Evolutionary conservation across 2,888 invertebrate species (phyloP).

Genomic region (Rugalucina vietnamica): DNA sequence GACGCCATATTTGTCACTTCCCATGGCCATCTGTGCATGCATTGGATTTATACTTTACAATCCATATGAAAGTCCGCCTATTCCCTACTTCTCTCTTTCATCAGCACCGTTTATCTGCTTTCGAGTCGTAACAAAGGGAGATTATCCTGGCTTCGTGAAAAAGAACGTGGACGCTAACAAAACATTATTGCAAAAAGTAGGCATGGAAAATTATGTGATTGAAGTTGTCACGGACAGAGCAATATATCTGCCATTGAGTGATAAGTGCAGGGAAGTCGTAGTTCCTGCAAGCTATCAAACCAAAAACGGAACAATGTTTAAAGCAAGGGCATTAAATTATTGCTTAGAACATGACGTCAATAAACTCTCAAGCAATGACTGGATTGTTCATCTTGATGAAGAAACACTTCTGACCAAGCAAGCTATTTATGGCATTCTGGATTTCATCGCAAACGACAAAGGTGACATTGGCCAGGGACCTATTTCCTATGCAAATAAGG

Average conservation of each 20-base stretch:
- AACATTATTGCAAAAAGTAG: slow-evolving; percentile 39
- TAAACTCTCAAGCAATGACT: slow-evolving; percentile 65
- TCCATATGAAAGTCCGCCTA: slow-evolving; percentile 15
- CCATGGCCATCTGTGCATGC: slow-evolving; percentile 16
- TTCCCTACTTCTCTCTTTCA: neutral
- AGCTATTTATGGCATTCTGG: slow-evolving; percentile 65
- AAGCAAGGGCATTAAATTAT: slow-evolving; percentile 72
- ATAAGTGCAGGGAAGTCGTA: slow-evolving; percentile 57
- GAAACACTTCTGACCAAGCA: slow-evolving; percentile 70
- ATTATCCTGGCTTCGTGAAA: slow-evolving; percentile 63
- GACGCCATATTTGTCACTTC: slow-evolving; percentile 24
- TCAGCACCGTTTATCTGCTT: slow-evolving; percentile 68
- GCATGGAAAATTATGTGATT: slow-evolving; percentile 54
- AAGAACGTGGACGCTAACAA: slow-evolving; percentile 52
- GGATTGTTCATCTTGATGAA: slow-evolving; percentile 75
- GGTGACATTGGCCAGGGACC: slow-evolving; percentile 72
- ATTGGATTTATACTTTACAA: slow-evolving; percentile 26
- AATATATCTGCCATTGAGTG: slow-evolving; percentile 30
- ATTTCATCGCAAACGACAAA: slow-evolving; percentile 66
- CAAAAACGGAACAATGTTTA: slow-evolving; percentile 55
- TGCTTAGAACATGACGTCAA: slow-evolving; percentile 66
- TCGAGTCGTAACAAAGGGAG: slow-evolving; percentile 69
- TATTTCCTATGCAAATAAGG: slow-evolving; percentile 48
- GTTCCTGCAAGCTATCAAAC: slow-evolving; percentile 64
- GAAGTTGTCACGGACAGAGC: slow-evolving; percentile 67